Percentiles rank a stretch among this genome's conserved stretches.
Evolutionary conservation across 2,888 invertebrate species (phyloP).

Genomic region (Hypercompe scribonia): DNA sequence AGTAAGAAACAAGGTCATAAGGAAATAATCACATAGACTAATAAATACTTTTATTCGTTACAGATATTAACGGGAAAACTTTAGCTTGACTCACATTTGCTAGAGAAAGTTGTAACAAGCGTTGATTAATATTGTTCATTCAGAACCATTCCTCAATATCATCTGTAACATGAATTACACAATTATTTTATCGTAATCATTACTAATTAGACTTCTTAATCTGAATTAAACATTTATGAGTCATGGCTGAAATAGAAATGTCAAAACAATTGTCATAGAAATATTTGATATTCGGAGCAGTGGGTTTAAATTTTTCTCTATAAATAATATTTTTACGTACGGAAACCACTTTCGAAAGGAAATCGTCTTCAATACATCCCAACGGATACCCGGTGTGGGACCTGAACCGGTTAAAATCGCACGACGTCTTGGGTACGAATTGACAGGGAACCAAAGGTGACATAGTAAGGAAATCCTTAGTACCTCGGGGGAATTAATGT

Average conservation of each 20-base stretch:
- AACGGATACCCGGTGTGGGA: too few relatives aligned
- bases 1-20: neutral
- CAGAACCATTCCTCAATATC: constrained; percentile 15
- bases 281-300: neutral
- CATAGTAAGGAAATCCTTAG: too few relatives aligned
- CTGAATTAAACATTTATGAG: neutral
- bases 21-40: neutral
- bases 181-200: constrained; percentile 7
- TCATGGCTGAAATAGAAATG: too few relatives aligned
- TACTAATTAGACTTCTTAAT: neutral
- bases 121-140: constrained; percentile 22
- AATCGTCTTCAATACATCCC: too few relatives aligned
- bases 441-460: too few relatives aligned
- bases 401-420: too few relatives aligned
- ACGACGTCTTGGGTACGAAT: too few relatives aligned
- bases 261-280: neutral
- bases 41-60: constrained; percentile 15
- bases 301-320: too few relatives aligned
- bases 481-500: too few relatives aligned
- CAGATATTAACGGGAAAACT: constrained; percentile 22
- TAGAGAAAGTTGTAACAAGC: constrained; percentile 20
- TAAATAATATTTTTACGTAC: too few relatives aligned
- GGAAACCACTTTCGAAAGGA: too few relatives aligned
- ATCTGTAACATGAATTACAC: constrained; percentile 9
- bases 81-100: constrained; percentile 15